phyloP scores from a whole-genome alignment of 2,888 invertebrate species.

The Drosophila rubida region DNA sequence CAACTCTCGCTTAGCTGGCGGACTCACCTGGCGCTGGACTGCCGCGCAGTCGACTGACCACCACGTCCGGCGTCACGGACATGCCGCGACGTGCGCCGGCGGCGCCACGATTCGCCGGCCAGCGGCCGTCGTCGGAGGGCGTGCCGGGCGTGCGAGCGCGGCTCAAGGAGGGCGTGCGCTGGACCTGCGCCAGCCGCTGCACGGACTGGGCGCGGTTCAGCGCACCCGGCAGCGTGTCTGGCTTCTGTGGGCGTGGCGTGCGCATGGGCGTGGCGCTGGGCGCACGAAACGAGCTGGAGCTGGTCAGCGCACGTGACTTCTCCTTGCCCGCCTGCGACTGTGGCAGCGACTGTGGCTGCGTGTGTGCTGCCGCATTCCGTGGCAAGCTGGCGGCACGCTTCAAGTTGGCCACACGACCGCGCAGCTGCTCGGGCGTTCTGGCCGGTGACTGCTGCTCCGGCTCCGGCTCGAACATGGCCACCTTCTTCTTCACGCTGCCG shows the following conservation, averaged over 20 bases:
- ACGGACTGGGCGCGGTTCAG: conserved; percentile 83
- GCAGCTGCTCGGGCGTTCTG: conserved; percentile 76
- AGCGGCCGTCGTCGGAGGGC: conserved; percentile 89
- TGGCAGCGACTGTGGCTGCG: conserved; percentile 66
- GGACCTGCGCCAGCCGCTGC: conserved; percentile 78
- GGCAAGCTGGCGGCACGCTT: conserved; percentile 85
- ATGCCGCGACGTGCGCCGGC: conserved; percentile 75
- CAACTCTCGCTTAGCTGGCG: too few species aligned
- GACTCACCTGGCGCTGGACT: conserved; percentile 65
- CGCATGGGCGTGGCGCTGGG: conserved; percentile 67
- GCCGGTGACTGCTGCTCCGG: conserved; percentile 22
- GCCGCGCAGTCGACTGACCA: conserved; percentile 77
- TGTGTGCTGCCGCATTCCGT: conserved; percentile 76
- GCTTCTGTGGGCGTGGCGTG: conserved; percentile 82
- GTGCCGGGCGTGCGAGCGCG: conserved; percentile 88
- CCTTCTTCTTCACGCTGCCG: conserved; percentile 86
- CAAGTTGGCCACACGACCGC: conserved; percentile 85
- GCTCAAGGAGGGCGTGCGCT: conserved; percentile 86
- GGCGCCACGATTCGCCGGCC: conserved; percentile 86
- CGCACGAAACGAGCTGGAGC: conserved; percentile 85
- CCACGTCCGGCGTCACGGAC: conserved; percentile 82
- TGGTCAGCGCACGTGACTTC: conserved; percentile 47
- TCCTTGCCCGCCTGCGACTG: conserved; percentile 79
- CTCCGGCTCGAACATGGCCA: conserved; percentile 86
- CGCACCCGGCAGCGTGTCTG: conserved; percentile 86